phyloP scores from a whole-genome alignment of 2,888 invertebrate species.

The Syrista parreyssii region DNA sequence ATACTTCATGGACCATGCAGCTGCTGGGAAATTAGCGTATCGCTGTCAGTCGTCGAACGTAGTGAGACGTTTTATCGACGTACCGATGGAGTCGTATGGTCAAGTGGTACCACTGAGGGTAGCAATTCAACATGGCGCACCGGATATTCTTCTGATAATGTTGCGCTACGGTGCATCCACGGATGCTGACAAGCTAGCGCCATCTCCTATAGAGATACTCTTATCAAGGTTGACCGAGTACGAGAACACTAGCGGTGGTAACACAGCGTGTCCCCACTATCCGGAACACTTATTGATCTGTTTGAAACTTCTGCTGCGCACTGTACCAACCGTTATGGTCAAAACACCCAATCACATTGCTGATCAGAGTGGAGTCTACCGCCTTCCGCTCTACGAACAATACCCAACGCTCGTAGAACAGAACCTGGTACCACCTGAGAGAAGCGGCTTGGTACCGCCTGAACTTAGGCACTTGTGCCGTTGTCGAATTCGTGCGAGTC shows the following conservation, averaged over 20 bases:
- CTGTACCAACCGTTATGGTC: conserved; percentile 70
- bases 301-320: conserved; percentile 75
- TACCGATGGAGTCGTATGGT: conserved; percentile 86
- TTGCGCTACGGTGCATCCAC: conserved; percentile 70
- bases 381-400: conserved; percentile 54
- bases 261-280: conserved; percentile 68
- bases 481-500: conserved; percentile 74
- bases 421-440: conserved; percentile 71
- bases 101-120: conserved; percentile 79
- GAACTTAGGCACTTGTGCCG: conserved; percentile 82
- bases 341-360: conserved; percentile 56
- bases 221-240: conserved; percentile 75
- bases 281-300: conserved; percentile 79
- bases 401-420: conserved; percentile 70
- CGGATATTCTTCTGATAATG: conserved; percentile 80
- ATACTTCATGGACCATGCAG: conserved; percentile 83
- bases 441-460: conserved; percentile 74
- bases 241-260: conserved; percentile 47
- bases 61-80: conserved; percentile 76
- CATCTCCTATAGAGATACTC: conserved; percentile 74
- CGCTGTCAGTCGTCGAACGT: conserved; percentile 29
- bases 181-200: conserved; percentile 70
- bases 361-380: conserved; percentile 49
- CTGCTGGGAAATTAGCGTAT: conserved; percentile 73
- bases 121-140: conserved; percentile 78